phyloP scores from a whole-genome alignment of 1,140 invertebrate genomes.

The Notospermus geniculatus region DNA sequence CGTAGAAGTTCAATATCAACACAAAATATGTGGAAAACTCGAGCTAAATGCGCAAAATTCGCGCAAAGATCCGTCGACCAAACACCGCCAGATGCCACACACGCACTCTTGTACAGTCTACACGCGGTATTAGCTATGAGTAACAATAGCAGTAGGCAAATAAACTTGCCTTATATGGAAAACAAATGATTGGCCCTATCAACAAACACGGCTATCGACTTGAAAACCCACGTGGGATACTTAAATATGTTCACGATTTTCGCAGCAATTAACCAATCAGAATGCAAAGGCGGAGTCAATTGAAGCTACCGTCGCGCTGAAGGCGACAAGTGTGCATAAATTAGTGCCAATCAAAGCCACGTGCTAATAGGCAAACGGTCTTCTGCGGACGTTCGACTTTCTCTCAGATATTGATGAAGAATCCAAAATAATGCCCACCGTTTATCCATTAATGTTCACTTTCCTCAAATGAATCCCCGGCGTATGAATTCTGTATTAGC shows the following conservation, averaged over 20 bases:
- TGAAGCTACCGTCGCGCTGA: conserved; percentile 9
- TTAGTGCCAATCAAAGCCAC: conserved; percentile 32
- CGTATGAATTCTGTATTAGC: too few relatives aligned
- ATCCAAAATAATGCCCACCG: too few relatives aligned
- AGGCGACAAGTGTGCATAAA: conserved; percentile 24
- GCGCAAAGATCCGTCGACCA: too few relatives aligned
- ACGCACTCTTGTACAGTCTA: conserved; percentile 25
- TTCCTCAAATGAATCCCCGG: too few relatives aligned
- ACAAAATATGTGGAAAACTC: too few relatives aligned
- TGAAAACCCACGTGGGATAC: conserved; percentile 40
- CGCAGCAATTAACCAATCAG: conserved; percentile 21
- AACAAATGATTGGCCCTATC: conserved; percentile 49
- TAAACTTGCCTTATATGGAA: conserved; percentile 44
- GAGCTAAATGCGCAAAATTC: too few relatives aligned
- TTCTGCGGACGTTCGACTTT: too few relatives aligned
- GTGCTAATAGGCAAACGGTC: conserved; percentile 16
- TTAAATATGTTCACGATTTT: conserved; percentile 28
- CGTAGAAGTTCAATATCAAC: too few relatives aligned
- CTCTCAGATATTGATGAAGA: too few relatives aligned
- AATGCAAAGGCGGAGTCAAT: conserved; percentile 14
- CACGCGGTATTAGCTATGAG: conserved; percentile 33
- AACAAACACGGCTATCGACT: conserved; percentile 39
- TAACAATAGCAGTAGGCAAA: conserved; percentile 39
- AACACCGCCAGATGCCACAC: conserved; percentile 29
- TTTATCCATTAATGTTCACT: too few relatives aligned